A percentile compares a stretch with the other conserved stretches of the same genome.
These are phyloP conservation scores for Hypocryptadius cinnamomeus DNA, from an alignment of 2,113 vertebrate genomes.

Conservation along the genomic window DNA sequence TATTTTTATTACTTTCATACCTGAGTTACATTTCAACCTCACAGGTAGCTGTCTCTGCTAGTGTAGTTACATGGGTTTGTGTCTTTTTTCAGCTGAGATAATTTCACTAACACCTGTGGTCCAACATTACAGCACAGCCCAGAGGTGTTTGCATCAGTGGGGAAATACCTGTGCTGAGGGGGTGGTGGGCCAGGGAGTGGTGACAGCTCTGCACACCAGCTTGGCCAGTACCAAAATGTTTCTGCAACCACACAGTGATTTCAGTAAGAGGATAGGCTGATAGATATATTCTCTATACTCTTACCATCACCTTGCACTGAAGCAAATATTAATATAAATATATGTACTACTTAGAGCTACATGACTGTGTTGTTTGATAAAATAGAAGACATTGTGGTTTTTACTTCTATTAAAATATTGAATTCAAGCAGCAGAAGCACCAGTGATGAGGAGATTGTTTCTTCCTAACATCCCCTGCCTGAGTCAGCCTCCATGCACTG, in stretches of 20 bases:
- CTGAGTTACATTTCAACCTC: not conserved
- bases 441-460: not conserved
- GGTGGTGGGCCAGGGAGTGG: rapidly evolving
- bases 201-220: not conserved
- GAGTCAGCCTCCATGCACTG: not conserved
- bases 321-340: not conserved
- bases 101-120: not conserved
- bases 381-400: not conserved
- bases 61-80: not conserved
- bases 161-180: not conserved
- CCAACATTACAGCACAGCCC: not conserved
- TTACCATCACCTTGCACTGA: not conserved
- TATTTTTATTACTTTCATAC: not conserved
- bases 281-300: not conserved
- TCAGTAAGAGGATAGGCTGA: not conserved
- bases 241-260: not conserved
- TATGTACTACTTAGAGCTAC: not conserved
- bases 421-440: not conserved
- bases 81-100: not conserved
- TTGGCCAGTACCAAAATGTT: not conserved
- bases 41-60: not conserved
- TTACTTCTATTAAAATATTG: not conserved
- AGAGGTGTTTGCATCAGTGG: not conserved
- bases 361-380: not conserved
- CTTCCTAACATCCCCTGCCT: not conserved